phyloP scores from a whole-genome alignment of 1,140 invertebrate species.

The Danaus plexippus region DNA sequence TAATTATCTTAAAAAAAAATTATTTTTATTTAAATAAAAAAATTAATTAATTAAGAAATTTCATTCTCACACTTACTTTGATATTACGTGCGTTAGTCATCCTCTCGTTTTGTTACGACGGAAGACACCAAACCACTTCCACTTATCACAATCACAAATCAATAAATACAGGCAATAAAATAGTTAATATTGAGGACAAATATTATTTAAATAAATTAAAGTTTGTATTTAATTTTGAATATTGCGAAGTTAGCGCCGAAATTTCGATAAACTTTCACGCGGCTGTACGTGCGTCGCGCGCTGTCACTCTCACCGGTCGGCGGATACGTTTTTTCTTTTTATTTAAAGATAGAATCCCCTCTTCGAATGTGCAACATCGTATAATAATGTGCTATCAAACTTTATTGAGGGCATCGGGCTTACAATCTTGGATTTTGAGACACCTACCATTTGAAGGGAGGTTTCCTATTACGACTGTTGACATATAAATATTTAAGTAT shows the following conservation, averaged over 20 bases:
- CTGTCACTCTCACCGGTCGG: constrained; percentile 60
- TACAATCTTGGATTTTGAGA: background rate
- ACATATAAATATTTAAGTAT: too few species aligned
- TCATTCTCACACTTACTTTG: constrained; percentile 33
- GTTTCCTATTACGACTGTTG: too few species aligned
- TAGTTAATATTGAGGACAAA: too few species aligned
- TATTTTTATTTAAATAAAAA: too few species aligned
- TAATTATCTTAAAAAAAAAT: too few species aligned
- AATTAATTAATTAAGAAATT: too few species aligned
- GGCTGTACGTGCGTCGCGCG: constrained; percentile 31
- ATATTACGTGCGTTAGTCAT: constrained; percentile 54
- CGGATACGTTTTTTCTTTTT: constrained; percentile 52
- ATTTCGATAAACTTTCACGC: constrained; percentile 49
- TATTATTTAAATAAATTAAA: too few species aligned
- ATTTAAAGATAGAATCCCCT: constrained; percentile 56
- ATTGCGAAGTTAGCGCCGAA: constrained; percentile 36
- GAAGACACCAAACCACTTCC: constrained; percentile 48
- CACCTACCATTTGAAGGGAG: too few species aligned
- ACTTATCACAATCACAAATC: constrained; percentile 4
- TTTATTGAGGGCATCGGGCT: constrained; percentile 33
- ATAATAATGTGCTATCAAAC: constrained; percentile 54
- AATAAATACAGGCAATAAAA: too few species aligned
- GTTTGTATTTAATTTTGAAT: constrained; percentile 16
- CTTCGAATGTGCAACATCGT: constrained; percentile 47
- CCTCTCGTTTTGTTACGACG: constrained; percentile 35